Evolutionary conservation across 1,140 invertebrate genomes (phyloP), one percentile per base, ranked within the genome.

Genomic region (Episyrphus balteatus): DNA sequence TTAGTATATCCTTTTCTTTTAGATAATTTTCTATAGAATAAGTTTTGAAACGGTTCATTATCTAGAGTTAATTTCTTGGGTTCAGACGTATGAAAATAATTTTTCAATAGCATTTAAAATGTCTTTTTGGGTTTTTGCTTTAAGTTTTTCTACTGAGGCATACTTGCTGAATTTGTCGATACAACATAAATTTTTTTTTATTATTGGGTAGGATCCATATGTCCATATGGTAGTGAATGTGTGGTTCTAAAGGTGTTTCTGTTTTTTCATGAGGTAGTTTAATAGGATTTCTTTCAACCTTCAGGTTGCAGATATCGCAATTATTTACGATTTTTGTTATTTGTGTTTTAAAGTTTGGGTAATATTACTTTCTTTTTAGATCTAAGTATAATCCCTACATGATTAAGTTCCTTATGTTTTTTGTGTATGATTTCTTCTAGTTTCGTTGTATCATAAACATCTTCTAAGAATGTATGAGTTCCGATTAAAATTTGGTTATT

Each of bases 261-360:
- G 44, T 38, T 38, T 30, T 38, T 14, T 46, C 36, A 18, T 38
- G 38, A 3, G 42, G 44, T 26, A 40, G 11, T 42, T 48, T 47
- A 18, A 48, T 49, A 19, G 49, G 55, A 31, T 53, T 47, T 50
- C 53, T 51, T 46, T 57, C 53, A 26, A 49, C 45, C 47, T 57
- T 57, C 10, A n/a, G 33, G 39, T 50, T 36, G 44, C 56, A 57
- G 2, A 40, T 54, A 41, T 51, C 37, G 30, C 49, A 55, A 44
- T 48, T 41, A 43, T 51, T 57, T 32, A 55, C 51, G 11, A 49
- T 37, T 46, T 53, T 51, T 11, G 14, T 48, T 10, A 55, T 51
- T 32, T 42, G 31, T 12, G 38, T 48, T 50, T 48, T 36, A 38
- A 58, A 44, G 34, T 55, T 48, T 12, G 54, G 51, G 33, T 48